Evolutionary conservation across 2,797 vertebrate genomes (phyloP), one percentile per base, ranked within the genome.

Genomic region (Phrynocephalus guinanensis): DNA sequence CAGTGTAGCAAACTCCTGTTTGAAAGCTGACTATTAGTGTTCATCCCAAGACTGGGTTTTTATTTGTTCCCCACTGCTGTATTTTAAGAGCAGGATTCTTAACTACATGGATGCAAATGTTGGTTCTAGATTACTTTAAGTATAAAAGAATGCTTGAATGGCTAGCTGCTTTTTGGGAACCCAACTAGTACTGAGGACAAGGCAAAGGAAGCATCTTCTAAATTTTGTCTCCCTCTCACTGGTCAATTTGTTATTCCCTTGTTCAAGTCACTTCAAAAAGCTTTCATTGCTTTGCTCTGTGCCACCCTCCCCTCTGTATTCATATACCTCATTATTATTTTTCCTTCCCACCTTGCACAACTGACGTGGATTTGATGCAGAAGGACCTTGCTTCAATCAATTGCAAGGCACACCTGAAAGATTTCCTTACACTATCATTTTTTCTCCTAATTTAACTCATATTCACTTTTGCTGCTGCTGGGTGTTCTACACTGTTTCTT

Each of bases 401-500:
- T 71, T 33, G 22, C 30, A 52, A 60, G 4, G 52, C 20, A n/a
- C 66, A 83, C 48, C 24, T 60, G n/a, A 77, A 77, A 10, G 24
- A 16, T 68, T 66, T 71, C 33, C 68, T 73, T 84, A 72, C 30
- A 33, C 30, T 4, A 11, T n/a, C 52, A n/a, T 20, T 66, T 78
- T 78, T 26, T 60, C 30, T 48, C 16, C 18, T 20, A 20, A 44
- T 67, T 8, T 70, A 67, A 38, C 44, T 76, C 9, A 22, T 38
- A n/a, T 52, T 4, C 30, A 38, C 44, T 78, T 70, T 71, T 88
- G 33, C n/a, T 68, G 33, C n/a, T 68, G 48, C 30, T 82, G 71
- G 63, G 30, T 28, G 56, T n/a, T 81, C 33, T 16, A 80, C 76
- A 50, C 78, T 79, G 68, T 56, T 88, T 52, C n/a, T 68, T 33